phyloP scores from a whole-genome alignment of 2,797 vertebrate genomes.

The Sebastes wilsoni region DNA sequence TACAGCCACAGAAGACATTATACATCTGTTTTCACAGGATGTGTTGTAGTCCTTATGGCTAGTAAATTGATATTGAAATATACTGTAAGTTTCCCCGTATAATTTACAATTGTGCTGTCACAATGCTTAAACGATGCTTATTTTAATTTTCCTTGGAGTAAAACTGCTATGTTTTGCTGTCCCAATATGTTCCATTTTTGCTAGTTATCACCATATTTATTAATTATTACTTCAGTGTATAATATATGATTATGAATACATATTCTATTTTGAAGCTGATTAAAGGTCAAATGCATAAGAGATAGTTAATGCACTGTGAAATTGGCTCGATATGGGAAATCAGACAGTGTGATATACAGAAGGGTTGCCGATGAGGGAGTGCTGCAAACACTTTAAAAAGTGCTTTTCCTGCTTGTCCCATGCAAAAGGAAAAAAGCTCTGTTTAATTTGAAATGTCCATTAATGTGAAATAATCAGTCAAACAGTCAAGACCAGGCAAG shows the following conservation, averaged over 20 bases:
- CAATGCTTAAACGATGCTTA: not conserved
- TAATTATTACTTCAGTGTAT: not conserved
- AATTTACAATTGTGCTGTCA: not conserved
- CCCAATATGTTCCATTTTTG: not conserved
- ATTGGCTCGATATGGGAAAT: not conserved
- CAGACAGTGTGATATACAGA: not conserved
- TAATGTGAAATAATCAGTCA: constrained; percentile 6
- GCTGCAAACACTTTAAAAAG: not conserved
- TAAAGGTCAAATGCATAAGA: not conserved
- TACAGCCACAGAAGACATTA: not conserved
- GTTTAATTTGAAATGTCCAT: not conserved
- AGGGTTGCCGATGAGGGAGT: not conserved
- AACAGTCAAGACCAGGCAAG: not conserved
- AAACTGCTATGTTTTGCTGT: not conserved
- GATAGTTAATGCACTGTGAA: not conserved
- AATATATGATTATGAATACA: not conserved
- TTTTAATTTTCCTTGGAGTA: not conserved
- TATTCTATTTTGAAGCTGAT: not conserved
- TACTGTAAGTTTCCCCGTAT: no score
- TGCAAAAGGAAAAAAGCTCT: not conserved
- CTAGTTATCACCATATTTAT: not conserved
- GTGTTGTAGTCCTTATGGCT: not conserved
- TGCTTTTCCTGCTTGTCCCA: not conserved
- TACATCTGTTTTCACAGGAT: not conserved
- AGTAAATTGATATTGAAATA: not conserved